Base-by-base conservation (phyloP, 2,797 vertebrate genomes). In the Liasis olivaceus region DNA sequence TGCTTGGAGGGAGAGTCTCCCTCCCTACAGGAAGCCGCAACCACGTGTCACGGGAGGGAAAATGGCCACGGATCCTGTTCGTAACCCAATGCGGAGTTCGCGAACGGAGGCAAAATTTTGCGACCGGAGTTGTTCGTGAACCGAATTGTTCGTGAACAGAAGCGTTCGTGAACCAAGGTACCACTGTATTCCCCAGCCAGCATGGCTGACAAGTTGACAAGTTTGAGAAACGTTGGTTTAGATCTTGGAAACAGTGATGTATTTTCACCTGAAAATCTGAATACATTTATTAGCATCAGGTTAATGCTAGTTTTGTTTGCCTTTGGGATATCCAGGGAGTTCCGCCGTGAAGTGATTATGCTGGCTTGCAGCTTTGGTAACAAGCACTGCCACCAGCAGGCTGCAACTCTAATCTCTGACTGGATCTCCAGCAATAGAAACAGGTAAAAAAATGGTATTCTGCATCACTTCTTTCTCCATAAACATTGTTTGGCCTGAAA, bases 351-450 rank as follows among this genome's bases (percentile, higher is more conserved):
- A 96, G 99, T 99, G 69, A 99, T 99, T 96, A 99, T 99, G 99
- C 92, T 99, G 94, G 99, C 99, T 0, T 99, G 99, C 91, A 99
- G 99, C 96, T 99, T 99, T 1, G 99, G 99, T 88, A 99, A 99
- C 97, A 99, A 99, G 47, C 99, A 99, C 95, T 99, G 99, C 96
- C 99, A 99, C 95, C 98, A 99, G 2, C 99, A 99, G 96, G 99
- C 99, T 2, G 98, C 99, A 4, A 98, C 98, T 0, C 98, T 99
- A 92, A 99, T 99, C 97, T 99, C 99, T 0, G 99, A 99, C 85
- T 99, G 99, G 99, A 99, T 99, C 97, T 99, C 99, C 93, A 99
- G 99, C 98, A 99, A 99, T 95, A 99, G 99, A 95, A 99, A 99
- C 98, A 98, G 99, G 99, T 99, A 97, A 95, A 86, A 64, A 59